Evolutionary conservation across 2,113 vertebrate species (phyloP).

Genomic region (Rhea americana): DNA sequence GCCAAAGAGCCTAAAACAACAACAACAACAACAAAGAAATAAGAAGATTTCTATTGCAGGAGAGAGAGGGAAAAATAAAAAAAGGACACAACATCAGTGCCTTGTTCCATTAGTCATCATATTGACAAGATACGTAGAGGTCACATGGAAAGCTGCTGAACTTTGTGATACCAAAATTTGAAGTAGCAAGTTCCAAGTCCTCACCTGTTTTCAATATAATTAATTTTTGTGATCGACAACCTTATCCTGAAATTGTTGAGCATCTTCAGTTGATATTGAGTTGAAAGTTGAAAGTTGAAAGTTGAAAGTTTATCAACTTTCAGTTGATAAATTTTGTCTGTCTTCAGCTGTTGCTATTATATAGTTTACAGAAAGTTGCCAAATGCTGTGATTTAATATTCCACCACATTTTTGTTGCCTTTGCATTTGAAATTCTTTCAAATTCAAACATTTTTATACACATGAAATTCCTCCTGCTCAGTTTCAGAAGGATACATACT

Average conservation of each 20-base stretch:
- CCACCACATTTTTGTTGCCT: not conserved
- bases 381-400: not conserved
- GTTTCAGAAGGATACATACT: not conserved
- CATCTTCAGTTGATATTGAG: no score
- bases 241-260: not conserved
- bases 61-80: not conserved
- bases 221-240: not conserved
- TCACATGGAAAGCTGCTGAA: not conserved
- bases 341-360: not conserved
- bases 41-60: not conserved
- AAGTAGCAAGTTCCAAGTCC: not conserved
- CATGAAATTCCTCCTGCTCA: not conserved
- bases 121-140: not conserved
- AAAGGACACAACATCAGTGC: not conserved
- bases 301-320: no score
- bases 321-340: not conserved
- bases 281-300: no score
- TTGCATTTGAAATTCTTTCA: not conserved
- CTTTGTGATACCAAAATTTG: not conserved
- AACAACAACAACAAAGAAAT: not conserved
- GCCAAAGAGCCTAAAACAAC: conserved; percentile 88
- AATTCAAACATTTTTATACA: not conserved
- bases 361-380: not conserved
- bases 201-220: not conserved
- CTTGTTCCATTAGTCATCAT: not conserved